Percentiles rank a stretch among this genome's conserved stretches.
Evolutionary conservation across 2,113 vertebrate genomes (phyloP).

Genomic region (Actinemys pallida): DNA sequence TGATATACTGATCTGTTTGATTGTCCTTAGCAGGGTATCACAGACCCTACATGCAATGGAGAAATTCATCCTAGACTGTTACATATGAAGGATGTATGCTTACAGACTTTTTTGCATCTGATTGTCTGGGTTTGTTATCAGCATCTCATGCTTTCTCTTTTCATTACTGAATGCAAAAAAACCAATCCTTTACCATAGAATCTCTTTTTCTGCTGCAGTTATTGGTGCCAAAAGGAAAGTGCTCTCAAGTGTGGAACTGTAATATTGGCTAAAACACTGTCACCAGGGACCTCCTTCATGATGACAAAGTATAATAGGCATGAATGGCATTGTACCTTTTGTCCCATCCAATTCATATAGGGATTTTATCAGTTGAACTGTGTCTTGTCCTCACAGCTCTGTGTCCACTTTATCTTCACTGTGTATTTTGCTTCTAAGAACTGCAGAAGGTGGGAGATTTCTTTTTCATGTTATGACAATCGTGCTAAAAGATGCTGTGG

Average conservation of each 20-base stretch:
- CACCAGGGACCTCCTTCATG: background rate
- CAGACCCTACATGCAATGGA: too few species aligned
- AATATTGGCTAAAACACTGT: background rate
- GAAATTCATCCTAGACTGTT: too few species aligned
- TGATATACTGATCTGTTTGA: background rate
- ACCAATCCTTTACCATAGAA: background rate
- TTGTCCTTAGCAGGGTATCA: background rate
- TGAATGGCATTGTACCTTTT: background rate
- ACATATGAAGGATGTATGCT: too few species aligned
- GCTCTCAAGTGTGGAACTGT: background rate
- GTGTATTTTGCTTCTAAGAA: background rate
- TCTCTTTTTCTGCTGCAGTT: background rate
- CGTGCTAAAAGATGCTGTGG: background rate
- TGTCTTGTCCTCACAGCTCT: background rate
- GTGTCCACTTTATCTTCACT: background rate
- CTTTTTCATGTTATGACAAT: background rate
- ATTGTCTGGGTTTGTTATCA: background rate
- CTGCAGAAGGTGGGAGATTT: background rate
- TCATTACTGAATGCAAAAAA: background rate
- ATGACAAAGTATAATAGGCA: background rate
- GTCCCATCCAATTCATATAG: background rate
- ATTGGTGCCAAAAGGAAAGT: background rate
- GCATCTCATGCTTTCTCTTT: background rate
- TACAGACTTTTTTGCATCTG: background rate
- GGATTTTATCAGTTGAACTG: rapidly evolving